These are phyloP conservation scores for Cheumatopsyche charites DNA, from an alignment of 1,140 invertebrate species.

Conservation along the genomic window DNA sequence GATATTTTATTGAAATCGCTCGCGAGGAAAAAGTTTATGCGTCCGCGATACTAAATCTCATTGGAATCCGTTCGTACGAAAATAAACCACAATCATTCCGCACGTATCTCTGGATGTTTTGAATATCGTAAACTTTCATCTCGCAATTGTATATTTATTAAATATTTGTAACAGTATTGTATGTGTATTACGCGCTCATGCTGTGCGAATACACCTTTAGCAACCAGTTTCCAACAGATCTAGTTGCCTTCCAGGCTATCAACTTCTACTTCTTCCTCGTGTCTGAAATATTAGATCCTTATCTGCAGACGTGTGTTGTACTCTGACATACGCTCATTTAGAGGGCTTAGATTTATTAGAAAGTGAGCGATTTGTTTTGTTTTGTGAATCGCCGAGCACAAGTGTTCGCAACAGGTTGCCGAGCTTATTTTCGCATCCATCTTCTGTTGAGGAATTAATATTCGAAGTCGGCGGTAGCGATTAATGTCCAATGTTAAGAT, in stretches of 20 bases:
- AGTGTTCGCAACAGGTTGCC: conserved; percentile 29
- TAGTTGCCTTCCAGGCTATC: conserved; percentile 44
- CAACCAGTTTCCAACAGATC: conserved; percentile 36
- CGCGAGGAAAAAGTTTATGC: too few relatives aligned
- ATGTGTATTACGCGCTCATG: background rate
- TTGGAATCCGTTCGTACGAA: too few relatives aligned
- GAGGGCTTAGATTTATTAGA: conserved; percentile 27
- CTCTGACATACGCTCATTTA: conserved; percentile 33
- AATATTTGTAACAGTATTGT: too few relatives aligned
- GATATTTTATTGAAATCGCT: too few relatives aligned
- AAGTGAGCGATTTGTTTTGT: conserved; percentile 31
- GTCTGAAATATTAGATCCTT: conserved; percentile 44
- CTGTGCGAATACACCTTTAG: conserved; percentile 32
- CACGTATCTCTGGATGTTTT: too few relatives aligned
- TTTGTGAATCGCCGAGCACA: conserved; percentile 20
- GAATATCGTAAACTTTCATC: too few relatives aligned
- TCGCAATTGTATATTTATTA: too few relatives aligned
- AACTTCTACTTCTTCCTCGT: conserved; percentile 39
- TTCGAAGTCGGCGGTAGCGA: background rate
- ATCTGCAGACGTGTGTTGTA: conserved; percentile 39
- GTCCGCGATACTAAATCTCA: too few relatives aligned
- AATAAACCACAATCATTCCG: too few relatives aligned
- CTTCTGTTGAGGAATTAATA: conserved; percentile 7
- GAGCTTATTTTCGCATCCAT: conserved; percentile 17
- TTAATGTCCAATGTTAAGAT: background rate